Base-by-base conservation (phyloP, 2,888 invertebrate genomes). In the Idaea dimidiata region DNA sequence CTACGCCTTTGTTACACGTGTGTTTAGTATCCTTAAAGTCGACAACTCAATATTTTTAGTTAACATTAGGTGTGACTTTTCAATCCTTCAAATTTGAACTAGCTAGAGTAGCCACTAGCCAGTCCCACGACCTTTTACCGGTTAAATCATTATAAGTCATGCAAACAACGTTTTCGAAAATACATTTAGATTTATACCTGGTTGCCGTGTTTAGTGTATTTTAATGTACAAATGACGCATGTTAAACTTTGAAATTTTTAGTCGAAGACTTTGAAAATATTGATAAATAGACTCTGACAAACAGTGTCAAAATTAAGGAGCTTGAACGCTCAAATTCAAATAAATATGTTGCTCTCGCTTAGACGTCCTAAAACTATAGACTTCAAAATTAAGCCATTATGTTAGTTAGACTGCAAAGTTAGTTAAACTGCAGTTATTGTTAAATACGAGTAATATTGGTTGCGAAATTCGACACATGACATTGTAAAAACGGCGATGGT, bases 381-480 rank as follows among this genome's bases (percentile, higher is more conserved):
- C n/a, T 32, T 32, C 32, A 10, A 32, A 32, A 0, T 32, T 32
- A 8, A 8, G 32, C 32, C 32, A 32, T 32, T 32, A 32, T 32
- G 7, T 32, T 32, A 8, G 32, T 10, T 32, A 10, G 32, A 32
- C 6, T 32, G 32, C 10, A 32, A n/a, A n/a, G n/a, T n/a, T n/a
- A n/a, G n/a, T n/a, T n/a, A n/a, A n/a, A n/a, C n/a, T 10, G 6
- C 32, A 10, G 78, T 83, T 83, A 85, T 84, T 88, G 84, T 87
- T 81, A 78, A 76, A 77, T 24, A 24, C 24, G 24, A 3, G 24
- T 24, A 76, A 62, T 78, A 84, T 84, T 74, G 81, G 81, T 89
- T 90, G 86, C 88, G 80, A 90, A 86, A 90, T 78, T 75, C 80
- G 79, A 89, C 84, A 89, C 89, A 91, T 91, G 90, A 91, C 91